phyloP scores from a whole-genome alignment of 1,140 invertebrate species.

The Meloidogyne floridensis region DNA sequence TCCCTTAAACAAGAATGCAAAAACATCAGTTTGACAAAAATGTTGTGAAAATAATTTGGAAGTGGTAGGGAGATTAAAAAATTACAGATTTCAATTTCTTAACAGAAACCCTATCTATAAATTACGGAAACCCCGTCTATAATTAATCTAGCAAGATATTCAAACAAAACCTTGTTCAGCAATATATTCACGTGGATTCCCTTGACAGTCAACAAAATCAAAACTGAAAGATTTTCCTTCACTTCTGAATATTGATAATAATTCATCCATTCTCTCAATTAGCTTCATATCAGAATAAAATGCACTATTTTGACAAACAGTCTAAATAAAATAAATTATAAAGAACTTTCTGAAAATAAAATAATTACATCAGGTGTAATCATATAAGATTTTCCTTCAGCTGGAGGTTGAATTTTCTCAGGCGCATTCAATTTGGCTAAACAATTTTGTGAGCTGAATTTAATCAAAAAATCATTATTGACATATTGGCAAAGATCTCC shows the following conservation, averaged over 20 bases:
- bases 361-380: conserved; percentile 40
- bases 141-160: conserved; percentile 5
- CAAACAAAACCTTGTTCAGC: conserved; percentile 32
- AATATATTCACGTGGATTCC: conserved; percentile 46
- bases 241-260: conserved; percentile 39
- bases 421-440: conserved; percentile 49
- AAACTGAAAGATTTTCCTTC: conserved; percentile 38
- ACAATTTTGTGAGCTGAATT: conserved; percentile 51
- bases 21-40: too few species aligned
- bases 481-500: conserved; percentile 36
- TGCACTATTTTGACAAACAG: conserved; percentile 20
- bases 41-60: too few species aligned
- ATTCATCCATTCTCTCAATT: conserved; percentile 44
- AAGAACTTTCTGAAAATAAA: background rate
- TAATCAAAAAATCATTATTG: conserved; percentile 49
- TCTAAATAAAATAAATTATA: conserved; percentile 8
- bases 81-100: too few species aligned
- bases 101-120: background rate
- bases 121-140: background rate
- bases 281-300: conserved; percentile 26
- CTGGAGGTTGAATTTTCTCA: conserved; percentile 27
- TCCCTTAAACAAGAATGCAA: too few species aligned
- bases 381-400: conserved; percentile 49
- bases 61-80: too few species aligned
- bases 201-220: conserved; percentile 46